Evolutionary conservation across 1,140 invertebrate species (phyloP), one percentile per base, ranked within the genome.

Genomic region (Colletes latitarsis): DNA sequence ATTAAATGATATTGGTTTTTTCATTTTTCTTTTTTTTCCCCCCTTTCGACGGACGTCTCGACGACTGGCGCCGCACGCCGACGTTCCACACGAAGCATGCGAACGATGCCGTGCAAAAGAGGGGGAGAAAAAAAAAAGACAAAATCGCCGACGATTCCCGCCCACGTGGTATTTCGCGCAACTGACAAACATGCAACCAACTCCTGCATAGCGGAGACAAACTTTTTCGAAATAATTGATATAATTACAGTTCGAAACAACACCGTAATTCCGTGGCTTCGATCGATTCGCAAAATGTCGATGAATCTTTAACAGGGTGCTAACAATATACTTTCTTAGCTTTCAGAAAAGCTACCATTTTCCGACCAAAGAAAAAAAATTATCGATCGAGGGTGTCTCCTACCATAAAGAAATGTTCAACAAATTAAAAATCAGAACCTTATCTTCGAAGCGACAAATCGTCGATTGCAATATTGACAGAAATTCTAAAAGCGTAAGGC

Each of bases 61-160:
- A 69, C 71, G 82, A 30, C 30, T 57, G 72, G 79, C 82, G 78
- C 82, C 82, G 30, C 57, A 66, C 71, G 67, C 67, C 75, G 70
- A 75, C 58, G 58, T 43, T 74, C 57, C 64, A 72, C 69, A 19
- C 69, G 46, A 60, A 62, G 68, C 69, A 67, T 41, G 43, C 57
- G 74, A 83, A 81, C 67, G 53, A 81, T 81, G 69, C 30, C 55
- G 17, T 55, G 21, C 39, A 71, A 71, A 71, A 70, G 17, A 17
- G 17, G 17, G 39, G 6, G 57, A 70, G 17, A 17, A 15, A 9
- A 17, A 3, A 58, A 67, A 49, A 67, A 67, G 43, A 14, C 55
- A 15, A 43, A 58, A 71, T 55, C 30, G 69, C 2, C 69, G n/a
- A 43, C 55, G 17, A 19, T 15, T 49, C 64, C 43, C 64, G 17